Conservation (phyloP, 2,888 invertebrate species). For the Drosophila demipolita region DNA sequence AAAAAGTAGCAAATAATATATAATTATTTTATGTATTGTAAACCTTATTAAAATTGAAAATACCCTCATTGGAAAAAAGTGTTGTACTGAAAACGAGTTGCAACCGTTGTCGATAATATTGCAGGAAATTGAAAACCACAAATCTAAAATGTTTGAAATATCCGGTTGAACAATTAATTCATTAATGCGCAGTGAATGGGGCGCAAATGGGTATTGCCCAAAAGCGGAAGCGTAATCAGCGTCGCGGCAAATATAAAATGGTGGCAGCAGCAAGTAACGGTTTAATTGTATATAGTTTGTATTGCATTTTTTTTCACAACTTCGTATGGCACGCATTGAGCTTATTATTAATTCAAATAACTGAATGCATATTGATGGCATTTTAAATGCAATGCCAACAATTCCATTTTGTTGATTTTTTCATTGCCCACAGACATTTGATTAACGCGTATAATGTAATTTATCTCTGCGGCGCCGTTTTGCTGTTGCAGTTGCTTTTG, state of each 20-base stretch:
- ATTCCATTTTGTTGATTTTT: not conserved
- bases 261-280: slow-evolving; percentile 38
- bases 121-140: slow-evolving; percentile 81
- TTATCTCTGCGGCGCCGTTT: slow-evolving; percentile 46
- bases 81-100: not conserved
- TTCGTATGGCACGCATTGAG: not conserved
- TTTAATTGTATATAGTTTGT: slow-evolving; percentile 44
- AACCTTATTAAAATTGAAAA: not conserved
- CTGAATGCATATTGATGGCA: slow-evolving; percentile 67
- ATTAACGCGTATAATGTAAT: slow-evolving; percentile 70
- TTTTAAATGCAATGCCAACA: slow-evolving; percentile 56
- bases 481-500: slow-evolving; percentile 10
- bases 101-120: slow-evolving; percentile 61
- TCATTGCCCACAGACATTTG: slow-evolving; percentile 56
- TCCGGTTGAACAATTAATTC: slow-evolving; percentile 80
- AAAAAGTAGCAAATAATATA: not conserved
- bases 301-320: slow-evolving; percentile 2
- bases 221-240: slow-evolving; percentile 75
- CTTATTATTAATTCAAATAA: slow-evolving; percentile 74
- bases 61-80: not conserved
- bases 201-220: slow-evolving; percentile 18
- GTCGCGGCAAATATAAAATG: slow-evolving; percentile 44
- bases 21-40: not conserved
- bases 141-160: slow-evolving; percentile 81
- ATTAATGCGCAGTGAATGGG: slow-evolving; percentile 55